These are phyloP conservation scores for Nasonia longicornis DNA, from an alignment of 1,140 invertebrate species.

Conservation along the genomic window DNA sequence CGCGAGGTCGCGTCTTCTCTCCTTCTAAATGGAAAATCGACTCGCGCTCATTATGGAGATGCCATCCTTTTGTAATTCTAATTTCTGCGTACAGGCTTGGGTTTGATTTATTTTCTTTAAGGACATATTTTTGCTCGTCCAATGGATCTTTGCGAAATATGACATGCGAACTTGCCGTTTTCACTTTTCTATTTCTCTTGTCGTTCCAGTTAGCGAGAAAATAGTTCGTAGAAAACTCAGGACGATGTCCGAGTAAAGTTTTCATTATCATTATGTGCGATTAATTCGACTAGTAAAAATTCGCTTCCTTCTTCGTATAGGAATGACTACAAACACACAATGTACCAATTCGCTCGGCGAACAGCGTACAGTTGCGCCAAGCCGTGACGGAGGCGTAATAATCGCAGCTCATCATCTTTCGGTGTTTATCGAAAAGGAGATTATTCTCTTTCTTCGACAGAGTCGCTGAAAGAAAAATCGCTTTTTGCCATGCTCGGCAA, in stretches of 20 bases:
- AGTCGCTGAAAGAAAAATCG: neutral
- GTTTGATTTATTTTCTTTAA: neutral
- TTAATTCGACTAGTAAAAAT: neutral
- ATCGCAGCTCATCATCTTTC: conserved; percentile 31
- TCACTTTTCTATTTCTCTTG: neutral
- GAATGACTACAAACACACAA: conserved; percentile 18
- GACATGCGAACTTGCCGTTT: neutral
- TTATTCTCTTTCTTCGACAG: neutral
- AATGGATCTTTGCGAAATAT: neutral
- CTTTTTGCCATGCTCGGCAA: neutral
- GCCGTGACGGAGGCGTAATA: conserved; percentile 22
- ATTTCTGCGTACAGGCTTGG: neutral
- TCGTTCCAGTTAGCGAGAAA: neutral
- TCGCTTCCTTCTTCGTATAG: neutral
- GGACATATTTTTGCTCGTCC: neutral
- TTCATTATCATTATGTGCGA: neutral
- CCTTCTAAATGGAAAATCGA: conserved; percentile 22
- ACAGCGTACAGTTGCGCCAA: neutral
- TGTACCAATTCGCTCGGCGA: conserved; percentile 7
- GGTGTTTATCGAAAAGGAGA: neutral
- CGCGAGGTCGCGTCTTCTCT: neutral
- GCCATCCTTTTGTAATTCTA: conserved; percentile 13
- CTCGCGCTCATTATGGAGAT: neutral
- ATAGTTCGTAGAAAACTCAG: neutral
- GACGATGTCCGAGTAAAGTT: too few relatives aligned